Evolutionary conservation across 37 sponge, comb jelly and placozoan genomes (phyloP), one percentile per base, ranked within the genome.

Genomic region (Crambe crambe): DNA sequence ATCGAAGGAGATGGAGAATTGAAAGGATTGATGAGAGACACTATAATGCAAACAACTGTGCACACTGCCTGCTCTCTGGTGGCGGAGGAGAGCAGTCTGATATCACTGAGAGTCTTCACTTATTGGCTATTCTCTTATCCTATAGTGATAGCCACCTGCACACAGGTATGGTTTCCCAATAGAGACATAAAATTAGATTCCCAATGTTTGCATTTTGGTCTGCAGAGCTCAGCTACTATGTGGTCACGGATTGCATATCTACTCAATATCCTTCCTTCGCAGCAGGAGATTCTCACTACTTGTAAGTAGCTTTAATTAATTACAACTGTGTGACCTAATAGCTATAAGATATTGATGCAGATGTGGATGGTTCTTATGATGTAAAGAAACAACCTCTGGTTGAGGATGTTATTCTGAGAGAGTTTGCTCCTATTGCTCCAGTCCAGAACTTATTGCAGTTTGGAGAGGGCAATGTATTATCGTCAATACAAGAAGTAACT

Each of bases 161-260:
- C 84, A 34, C 87, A 93, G 84, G 94, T 93, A 38, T 37, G 43
- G 68, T 37, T 31, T 34, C 3, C 4, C 25, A 60, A 60, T 65
- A 30, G 17, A 65, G 27, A 31, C 35, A 32, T 31, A 26, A 58
- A n/a, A n/a, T n/a, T n/a, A n/a, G n/a, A n/a, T n/a, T n/a, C n/a
- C n/a, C 51, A 60, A 22, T 26, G 26, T 22, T n/a, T 60, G 21
- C 25, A 26, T 60, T 60, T 20, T 51, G 15, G 3, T 32, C 66
- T 65, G 54, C 75, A 94, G 91, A 87, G 70, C 27, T 83, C 71
- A 0, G 65, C 91, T 10, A 66, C 68, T 2, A 54, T 95, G 41
- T 95, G 96, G 96, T 95, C 96, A 25, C 79, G 85, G 3, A 62
- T 92, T 36, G 96, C 96, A 29, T 71, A 78, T 12, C 76, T 95